These are phyloP conservation scores for Pseudochromis fuscus DNA, from an alignment of 2,797 vertebrate genomes.

Conservation along the genomic window DNA sequence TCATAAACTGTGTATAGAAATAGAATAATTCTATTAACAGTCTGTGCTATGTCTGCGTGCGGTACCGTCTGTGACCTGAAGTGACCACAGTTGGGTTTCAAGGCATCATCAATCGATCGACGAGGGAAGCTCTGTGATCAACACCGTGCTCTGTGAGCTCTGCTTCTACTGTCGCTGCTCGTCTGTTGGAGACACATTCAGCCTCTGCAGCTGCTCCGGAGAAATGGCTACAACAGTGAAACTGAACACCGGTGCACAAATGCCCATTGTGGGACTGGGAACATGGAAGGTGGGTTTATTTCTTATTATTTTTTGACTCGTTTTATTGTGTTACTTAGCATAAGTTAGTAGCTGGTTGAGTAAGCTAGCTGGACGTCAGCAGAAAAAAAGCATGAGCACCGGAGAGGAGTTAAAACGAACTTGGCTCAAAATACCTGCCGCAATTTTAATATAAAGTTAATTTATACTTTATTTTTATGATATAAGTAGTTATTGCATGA, in stretches of 20 bases:
- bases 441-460: background rate
- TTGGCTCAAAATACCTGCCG: background rate
- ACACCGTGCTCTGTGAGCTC: background rate
- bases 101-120: conserved; percentile 67
- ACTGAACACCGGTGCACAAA: conserved; percentile 77
- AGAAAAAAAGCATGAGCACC: background rate
- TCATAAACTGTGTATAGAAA: no score
- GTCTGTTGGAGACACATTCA: fast-evolving
- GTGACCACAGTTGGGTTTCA: background rate
- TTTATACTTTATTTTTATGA: background rate
- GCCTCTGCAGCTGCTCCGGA: background rate
- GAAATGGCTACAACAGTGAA: conserved; percentile 78
- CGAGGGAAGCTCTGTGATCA: background rate
- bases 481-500: background rate
- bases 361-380: conserved; percentile 16
- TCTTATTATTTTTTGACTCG: background rate
- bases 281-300: conserved; percentile 83
- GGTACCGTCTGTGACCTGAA: no score
- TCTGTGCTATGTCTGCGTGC: no score
- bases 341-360: background rate
- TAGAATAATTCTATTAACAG: no score
- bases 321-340: no score
- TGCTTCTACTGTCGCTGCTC: background rate
- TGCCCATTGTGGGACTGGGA: conserved; percentile 84
- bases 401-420: background rate